Conservation (phyloP, 1,140 invertebrate species). For the Drosophila cardini region DNA sequence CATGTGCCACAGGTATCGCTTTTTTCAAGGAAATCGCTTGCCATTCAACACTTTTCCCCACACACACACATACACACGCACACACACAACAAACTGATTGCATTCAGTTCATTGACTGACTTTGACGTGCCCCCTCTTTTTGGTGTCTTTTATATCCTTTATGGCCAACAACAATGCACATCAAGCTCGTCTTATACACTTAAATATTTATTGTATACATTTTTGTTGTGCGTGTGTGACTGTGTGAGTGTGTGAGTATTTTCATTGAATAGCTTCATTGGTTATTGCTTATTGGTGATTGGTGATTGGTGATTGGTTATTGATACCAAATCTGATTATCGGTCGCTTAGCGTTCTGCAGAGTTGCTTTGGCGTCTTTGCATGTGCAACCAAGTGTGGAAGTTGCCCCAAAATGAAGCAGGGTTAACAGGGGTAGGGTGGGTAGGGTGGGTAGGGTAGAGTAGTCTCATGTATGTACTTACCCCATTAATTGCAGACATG, state of each 20-base stretch:
- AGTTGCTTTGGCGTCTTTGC: slow-evolving; percentile 25
- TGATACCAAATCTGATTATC: slow-evolving; percentile 56
- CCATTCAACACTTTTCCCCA: slow-evolving; percentile 61
- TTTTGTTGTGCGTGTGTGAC: slow-evolving; percentile 16
- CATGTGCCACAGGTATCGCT: slow-evolving; percentile 16
- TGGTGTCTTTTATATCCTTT: slow-evolving; percentile 30
- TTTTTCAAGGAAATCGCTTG: slow-evolving; percentile 25
- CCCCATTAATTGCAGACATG: slow-evolving; percentile 7
- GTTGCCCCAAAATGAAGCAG: not conserved
- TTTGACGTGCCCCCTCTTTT: slow-evolving; percentile 40
- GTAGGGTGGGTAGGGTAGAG: not conserved
- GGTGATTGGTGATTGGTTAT: slow-evolving; percentile 55
- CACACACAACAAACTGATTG: slow-evolving; percentile 48
- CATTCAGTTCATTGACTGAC: slow-evolving; percentile 66
- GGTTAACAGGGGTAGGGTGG: not conserved
- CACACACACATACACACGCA: slow-evolving; percentile 26
- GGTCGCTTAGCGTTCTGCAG: slow-evolving; percentile 28
- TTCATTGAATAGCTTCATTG: slow-evolving; percentile 26
- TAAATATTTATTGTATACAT: not conserved
- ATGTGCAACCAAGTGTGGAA: slow-evolving; percentile 44
- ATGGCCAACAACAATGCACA: slow-evolving; percentile 46
- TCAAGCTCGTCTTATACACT: slow-evolving; percentile 24
- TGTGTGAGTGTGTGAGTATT: slow-evolving; percentile 18
- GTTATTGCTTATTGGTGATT: slow-evolving; percentile 51
- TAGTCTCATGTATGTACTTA: not conserved